Percentiles rank a stretch among this genome's conserved stretches.
Evolutionary conservation across 2,113 vertebrate genomes (phyloP).

Genomic region (Dromas ardeola): DNA sequence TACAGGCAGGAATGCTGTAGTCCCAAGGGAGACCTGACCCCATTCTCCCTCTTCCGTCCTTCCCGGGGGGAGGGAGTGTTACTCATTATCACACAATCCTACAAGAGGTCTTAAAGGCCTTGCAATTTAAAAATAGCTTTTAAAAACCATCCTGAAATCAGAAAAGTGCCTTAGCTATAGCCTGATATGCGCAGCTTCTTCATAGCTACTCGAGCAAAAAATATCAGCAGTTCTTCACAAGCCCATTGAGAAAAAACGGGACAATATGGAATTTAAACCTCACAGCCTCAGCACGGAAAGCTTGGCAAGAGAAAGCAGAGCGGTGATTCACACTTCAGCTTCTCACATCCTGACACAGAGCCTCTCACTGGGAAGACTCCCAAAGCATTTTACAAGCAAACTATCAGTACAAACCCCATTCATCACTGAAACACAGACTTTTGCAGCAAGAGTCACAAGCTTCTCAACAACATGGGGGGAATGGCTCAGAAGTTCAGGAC

Average conservation of each 20-base stretch:
- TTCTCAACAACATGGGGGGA: background rate
- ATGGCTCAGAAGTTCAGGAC: background rate
- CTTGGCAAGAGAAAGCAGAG: background rate
- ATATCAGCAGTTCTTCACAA: background rate
- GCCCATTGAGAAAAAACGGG: background rate
- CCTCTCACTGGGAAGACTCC: background rate
- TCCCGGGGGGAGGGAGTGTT: background rate
- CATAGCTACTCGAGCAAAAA: background rate
- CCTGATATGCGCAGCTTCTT: accelerated
- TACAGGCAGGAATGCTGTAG: background rate
- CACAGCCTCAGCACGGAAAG: background rate
- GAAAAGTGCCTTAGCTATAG: background rate
- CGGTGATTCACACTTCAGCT: background rate
- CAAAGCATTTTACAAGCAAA: background rate
- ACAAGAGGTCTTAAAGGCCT: conserved; percentile 1
- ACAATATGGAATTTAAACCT: background rate
- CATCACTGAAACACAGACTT: accelerated
- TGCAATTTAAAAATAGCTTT: background rate
- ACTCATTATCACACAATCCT: conserved; percentile 27
- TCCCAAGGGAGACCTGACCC: background rate
- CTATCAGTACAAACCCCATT: background rate
- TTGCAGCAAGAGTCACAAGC: background rate
- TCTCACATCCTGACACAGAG: background rate
- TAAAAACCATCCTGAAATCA: background rate
- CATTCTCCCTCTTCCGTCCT: background rate